phyloP scores from a whole-genome alignment of 2,113 vertebrate genomes.

The Piprites chloris region DNA sequence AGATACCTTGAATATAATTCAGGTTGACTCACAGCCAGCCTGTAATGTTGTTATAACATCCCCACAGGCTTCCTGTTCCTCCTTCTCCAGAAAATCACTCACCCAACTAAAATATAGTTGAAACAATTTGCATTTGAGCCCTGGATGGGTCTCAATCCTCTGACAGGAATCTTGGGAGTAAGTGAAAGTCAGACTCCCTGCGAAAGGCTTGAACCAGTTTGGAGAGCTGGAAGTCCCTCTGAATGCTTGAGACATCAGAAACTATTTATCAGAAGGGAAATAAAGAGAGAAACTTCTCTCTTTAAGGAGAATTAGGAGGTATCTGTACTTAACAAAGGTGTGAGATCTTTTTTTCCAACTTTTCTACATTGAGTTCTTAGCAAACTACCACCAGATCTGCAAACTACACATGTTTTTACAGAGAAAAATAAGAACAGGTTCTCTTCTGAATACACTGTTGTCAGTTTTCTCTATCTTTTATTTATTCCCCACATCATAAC shows the following conservation, averaged over 20 bases:
- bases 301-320: rapidly evolving
- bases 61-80: not conserved
- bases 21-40: not conserved
- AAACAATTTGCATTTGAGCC: not conserved
- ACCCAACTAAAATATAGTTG: not conserved
- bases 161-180: not conserved
- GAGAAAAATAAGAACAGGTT: not conserved
- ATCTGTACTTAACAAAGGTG: too few relatives aligned
- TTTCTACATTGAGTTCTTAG: not conserved
- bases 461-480: not conserved
- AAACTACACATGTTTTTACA: not conserved
- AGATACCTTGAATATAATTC: not conserved
- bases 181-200: not conserved
- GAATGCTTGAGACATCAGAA: not conserved
- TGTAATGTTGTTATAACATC: not conserved
- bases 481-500: not conserved
- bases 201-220: not conserved
- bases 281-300: rapidly evolving
- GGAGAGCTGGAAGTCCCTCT: not conserved
- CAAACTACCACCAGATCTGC: not conserved
- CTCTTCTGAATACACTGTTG: not conserved
- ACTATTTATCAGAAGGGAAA: not conserved
- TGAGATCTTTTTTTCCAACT: not conserved
- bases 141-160: not conserved
- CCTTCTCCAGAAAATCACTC: not conserved